Base-by-base conservation (phyloP, 2,888 invertebrate genomes). In the Lasioglossum calceatum region DNA sequence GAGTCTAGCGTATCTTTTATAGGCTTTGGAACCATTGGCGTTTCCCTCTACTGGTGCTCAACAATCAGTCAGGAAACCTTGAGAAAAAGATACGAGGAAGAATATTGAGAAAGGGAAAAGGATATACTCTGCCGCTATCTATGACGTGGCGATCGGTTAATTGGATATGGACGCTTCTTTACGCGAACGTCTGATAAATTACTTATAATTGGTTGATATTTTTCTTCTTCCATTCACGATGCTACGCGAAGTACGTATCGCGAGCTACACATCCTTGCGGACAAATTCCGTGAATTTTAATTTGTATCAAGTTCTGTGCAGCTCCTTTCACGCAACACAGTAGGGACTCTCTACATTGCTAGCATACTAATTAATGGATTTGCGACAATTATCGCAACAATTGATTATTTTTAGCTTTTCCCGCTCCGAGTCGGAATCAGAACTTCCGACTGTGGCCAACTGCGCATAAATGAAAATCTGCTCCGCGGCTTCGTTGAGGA, bases 31-130 rank as follows among this genome's bases (percentile, higher is more conserved):
- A 87, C 82, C 84, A 84, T 81, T 79, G 79, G 76, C 71, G 84
- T 82, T 87, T 87, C 82, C 87, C 77, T 84, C 77, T 77, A 80
- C 77, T 80, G 81, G 82, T 82, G 87, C 77, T 72, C 87, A 78
- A 78, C 84, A 84, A 87, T 87, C 87, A 84, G 87, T 71, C 74
- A 58, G 84, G 36, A 87, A 87, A 81, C 87, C 87, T 87, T 87
- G 87, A 84, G 87, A 61, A 32, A 61, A 61, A 27, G 27, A 32
- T 27, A 61, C 12, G 27, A 27, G 61, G 61, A 61, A 82, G 80
- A 78, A 82, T 75, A 85, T 77, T 39, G 79, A 32, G 47, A 64
- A 64, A 50, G 74, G 76, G 77, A 61, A 42, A 82, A 78, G 72
- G 71, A 79, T 81, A 19, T 39, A 36, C 47, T 74, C 27, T 47